Evolutionary conservation across 1,140 invertebrate species (phyloP).

Genomic region (Lepidotrigona ventralis): DNA sequence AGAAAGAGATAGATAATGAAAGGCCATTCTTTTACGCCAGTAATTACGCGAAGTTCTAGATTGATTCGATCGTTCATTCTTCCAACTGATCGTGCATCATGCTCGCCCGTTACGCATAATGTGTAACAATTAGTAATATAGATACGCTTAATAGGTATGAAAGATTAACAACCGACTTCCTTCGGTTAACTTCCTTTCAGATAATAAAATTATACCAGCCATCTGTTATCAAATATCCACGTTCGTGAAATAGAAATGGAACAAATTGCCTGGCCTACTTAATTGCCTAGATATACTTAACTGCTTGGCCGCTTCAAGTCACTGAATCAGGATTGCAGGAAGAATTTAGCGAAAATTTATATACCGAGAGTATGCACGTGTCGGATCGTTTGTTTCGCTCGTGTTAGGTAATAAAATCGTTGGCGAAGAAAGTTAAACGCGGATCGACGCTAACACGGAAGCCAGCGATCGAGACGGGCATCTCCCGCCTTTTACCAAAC

Average conservation of each 20-base stretch:
- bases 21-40: not conserved
- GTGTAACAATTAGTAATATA: no score
- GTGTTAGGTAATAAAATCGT: constrained; percentile 6
- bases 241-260: not conserved
- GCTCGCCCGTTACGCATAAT: no score
- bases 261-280: not conserved
- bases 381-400: not conserved
- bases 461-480: not conserved
- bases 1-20: constrained; percentile 26
- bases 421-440: not conserved
- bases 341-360: not conserved
- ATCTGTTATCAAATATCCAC: not conserved
- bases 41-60: not conserved
- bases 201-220: not conserved
- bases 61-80: not conserved
- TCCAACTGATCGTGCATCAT: not conserved
- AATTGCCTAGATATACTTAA: no score
- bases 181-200: not conserved
- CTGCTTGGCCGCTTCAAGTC: no score
- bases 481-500: constrained; percentile 34
- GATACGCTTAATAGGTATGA: no score
- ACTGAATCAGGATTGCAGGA: not conserved
- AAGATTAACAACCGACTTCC: not conserved
- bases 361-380: no score
- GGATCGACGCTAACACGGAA: not conserved